phyloP scores from a whole-genome alignment of 2,888 invertebrate species.

The Nephrotoma guestfalica region DNA sequence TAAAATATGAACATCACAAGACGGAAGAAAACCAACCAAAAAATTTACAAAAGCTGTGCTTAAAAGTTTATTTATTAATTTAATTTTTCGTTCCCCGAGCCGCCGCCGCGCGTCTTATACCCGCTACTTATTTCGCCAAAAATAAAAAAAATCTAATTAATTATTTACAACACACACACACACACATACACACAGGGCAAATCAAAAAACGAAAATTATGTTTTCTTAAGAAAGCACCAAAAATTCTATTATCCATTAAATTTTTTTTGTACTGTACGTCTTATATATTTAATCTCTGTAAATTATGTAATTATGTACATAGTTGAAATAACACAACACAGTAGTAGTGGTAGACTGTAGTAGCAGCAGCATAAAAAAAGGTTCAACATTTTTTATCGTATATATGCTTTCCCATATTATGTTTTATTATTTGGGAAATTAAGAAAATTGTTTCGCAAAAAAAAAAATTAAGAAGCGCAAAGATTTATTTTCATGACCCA shows the following conservation, averaged over 20 bases:
- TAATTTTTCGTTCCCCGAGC: not conserved
- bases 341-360: not conserved
- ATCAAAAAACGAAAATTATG: not conserved
- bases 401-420: not conserved
- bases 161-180: not conserved
- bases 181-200: not conserved
- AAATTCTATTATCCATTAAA: not conserved
- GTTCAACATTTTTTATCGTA: not conserved
- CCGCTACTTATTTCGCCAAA: not conserved
- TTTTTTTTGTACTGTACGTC: not conserved
- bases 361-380: not conserved
- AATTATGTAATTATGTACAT: not conserved
- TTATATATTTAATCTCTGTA: not conserved
- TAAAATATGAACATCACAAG: not conserved
- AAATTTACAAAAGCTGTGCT: not conserved
- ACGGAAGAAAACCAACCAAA: not conserved
- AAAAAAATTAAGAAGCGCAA: not conserved
- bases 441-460: not conserved
- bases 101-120: not conserved
- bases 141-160: not conserved
- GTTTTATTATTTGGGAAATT: not conserved
- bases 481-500: not conserved
- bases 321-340: not conserved
- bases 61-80: not conserved
- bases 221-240: not conserved